Evolutionary conservation across 2,113 vertebrate species (phyloP), one percentile per base, ranked within the genome.

Genomic region (Calidris pygmaea): DNA sequence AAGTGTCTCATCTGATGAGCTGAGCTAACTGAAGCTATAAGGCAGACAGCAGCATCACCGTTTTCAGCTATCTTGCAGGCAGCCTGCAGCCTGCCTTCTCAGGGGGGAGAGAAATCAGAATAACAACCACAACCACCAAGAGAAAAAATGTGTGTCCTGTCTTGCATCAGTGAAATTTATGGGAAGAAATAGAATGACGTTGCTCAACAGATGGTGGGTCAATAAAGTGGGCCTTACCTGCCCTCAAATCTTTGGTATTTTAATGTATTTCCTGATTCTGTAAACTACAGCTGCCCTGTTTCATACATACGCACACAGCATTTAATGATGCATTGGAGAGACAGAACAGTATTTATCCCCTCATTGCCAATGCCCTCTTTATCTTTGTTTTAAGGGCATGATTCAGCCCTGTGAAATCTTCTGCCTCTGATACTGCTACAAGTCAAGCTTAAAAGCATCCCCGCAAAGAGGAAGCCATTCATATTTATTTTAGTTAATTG

Each of bases 401-500:
- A 87, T 92, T 92, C 66, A 94, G 48, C 56, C 65, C 72, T 63
- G 58, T 60, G 66, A 92, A 95, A 95, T 89, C 47, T 92, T n/a
- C 81, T 82, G 67, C 43, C 34, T 71, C 72, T 82, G 60, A 55
- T 45, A 21, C 65, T 88, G 55, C 67, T 90, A 74, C 79, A 87
- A 90, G 65, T 94, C 68, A 89, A 83, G 55, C 41, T 87, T 89
- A 53, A 89, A 94, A 89, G 19, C 66, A 87, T 62, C 14, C 53
- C 32, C 30, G 6, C 21, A 84, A 89, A 85, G 66, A 91, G 66
- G 70, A 93, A 92, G 77, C 53, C 58, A 63, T 92, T 95, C 1
- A 9, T 87, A 92, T 93, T 96, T 96, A 85, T 95, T 93, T 95
- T 87, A 93, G 83, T 86, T 94, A 94, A 95, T 96, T 92, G 81